These are phyloP conservation scores for Eufriesea mexicana DNA, from an alignment of 1,140 invertebrate species.

Conservation along the genomic window DNA sequence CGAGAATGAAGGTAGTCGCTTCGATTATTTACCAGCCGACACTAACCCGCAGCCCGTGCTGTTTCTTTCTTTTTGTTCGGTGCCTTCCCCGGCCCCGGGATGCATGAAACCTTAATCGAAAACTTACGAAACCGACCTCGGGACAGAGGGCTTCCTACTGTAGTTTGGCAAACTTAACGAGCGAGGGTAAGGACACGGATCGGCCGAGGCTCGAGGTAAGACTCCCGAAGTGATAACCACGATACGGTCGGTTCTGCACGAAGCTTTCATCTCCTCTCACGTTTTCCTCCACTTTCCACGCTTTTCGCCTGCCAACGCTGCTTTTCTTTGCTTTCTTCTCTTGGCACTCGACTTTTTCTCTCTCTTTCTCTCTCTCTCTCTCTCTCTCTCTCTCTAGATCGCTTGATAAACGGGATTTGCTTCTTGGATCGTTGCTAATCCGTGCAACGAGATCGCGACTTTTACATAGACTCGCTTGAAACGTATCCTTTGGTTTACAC, in stretches of 20 bases:
- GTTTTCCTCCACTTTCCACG: slow-evolving; percentile 2
- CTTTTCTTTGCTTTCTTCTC: background rate
- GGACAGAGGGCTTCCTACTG: slow-evolving; percentile 80
- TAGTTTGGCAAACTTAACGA: slow-evolving; percentile 80
- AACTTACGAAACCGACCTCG: slow-evolving; percentile 55
- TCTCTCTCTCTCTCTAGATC: background rate
- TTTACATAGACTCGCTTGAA: background rate
- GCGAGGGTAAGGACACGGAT: slow-evolving; percentile 68
- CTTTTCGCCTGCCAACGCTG: background rate
- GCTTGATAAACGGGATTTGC: background rate
- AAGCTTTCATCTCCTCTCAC: background rate
- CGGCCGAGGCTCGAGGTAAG: slow-evolving; percentile 70
- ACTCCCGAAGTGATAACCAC: slow-evolving; percentile 13
- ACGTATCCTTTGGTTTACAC: background rate
- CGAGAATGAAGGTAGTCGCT: slow-evolving; percentile 49
- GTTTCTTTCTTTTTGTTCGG: slow-evolving; percentile 66
- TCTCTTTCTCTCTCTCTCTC: no score
- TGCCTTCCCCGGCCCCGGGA: slow-evolving; percentile 25
- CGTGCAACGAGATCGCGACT: background rate
- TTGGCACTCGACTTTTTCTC: no score
- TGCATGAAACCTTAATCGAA: slow-evolving; percentile 66
- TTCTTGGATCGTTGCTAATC: background rate
- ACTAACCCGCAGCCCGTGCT: slow-evolving; percentile 62
- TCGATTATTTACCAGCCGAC: slow-evolving; percentile 36
- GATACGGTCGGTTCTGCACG: slow-evolving; percentile 25